These are phyloP conservation scores for Ophthalmolycus amberensis DNA, from an alignment of 2,113 vertebrate genomes.

Conservation along the genomic window DNA sequence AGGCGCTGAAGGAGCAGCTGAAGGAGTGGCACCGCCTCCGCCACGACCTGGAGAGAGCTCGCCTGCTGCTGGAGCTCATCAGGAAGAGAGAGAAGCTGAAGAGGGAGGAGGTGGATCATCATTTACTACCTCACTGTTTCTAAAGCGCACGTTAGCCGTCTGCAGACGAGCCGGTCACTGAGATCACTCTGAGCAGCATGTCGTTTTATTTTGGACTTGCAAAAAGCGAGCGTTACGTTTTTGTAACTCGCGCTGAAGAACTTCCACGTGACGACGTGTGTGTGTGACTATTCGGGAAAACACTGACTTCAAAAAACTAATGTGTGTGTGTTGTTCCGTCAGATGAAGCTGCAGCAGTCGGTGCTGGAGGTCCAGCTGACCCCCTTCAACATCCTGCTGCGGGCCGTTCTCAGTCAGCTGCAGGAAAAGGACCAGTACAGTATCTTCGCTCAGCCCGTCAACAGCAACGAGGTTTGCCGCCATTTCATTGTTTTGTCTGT, in stretches of 20 bases:
- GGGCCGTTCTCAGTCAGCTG: conserved; percentile 91
- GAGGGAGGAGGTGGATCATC: conserved; percentile 90
- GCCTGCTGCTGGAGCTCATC: conserved; percentile 95
- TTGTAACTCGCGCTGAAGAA: too few relatives aligned
- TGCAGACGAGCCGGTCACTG: too few relatives aligned
- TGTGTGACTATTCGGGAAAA: too few relatives aligned
- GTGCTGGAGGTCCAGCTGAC: conserved; percentile 93
- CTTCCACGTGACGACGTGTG: too few relatives aligned
- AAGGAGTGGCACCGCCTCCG: conserved; percentile 98
- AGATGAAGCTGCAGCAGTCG: conserved; percentile 96
- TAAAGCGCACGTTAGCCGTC: too few relatives aligned
- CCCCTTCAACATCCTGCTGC: conserved; percentile 91
- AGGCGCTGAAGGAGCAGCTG: conserved; percentile 93
- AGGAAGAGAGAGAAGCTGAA: conserved; percentile 98
- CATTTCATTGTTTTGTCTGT: not conserved
- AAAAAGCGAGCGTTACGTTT: too few relatives aligned
- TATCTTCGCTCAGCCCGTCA: conserved; percentile 96
- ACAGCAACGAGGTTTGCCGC: conserved; percentile 88
- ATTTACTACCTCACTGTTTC: too few relatives aligned
- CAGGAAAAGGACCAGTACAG: conserved; percentile 95
- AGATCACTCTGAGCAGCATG: too few relatives aligned
- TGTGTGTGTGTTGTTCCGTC: not conserved
- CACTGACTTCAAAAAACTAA: too few relatives aligned
- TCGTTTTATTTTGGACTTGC: too few relatives aligned
- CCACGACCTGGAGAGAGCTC: conserved; percentile 94